Base-by-base conservation (phyloP, 2,113 vertebrate species). In the Trochalopteron elliotii region DNA sequence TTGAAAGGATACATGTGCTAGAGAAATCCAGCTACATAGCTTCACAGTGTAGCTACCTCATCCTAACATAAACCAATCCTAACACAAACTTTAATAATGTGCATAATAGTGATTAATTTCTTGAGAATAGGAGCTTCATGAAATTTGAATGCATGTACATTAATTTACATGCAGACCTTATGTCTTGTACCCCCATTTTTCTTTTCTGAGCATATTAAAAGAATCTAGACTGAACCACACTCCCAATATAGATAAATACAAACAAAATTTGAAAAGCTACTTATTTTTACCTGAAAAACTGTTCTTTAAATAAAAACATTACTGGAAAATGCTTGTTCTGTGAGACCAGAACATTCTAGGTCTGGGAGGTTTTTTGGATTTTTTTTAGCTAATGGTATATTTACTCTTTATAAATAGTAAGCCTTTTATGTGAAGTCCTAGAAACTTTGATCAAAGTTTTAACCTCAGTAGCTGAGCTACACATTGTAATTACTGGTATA, bases 251-350 rank as follows among this genome's bases (percentile, higher is more conserved):
- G 31, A 0, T 2, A 83, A 85, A 86, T 52, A 35, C 3, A 65
- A 80, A 75, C 13, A 56, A 65, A 72, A 65, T 39, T 39, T 69
- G 25, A 69, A 91, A 94, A 86, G 49, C 60, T 94, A 59, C 53
- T 94, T 96, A 78, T 68, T 89, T 83, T 94, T 91, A 87, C 28
- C 68, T 61, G 68, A 69, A 78, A 85, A 89, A 49, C 1, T 79
- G 31, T 79, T 87, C 18, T 68, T 69, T 55, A 42, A 67, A 37
- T 25, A 67, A 33, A 80, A 67, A 12, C 15, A 56, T 45, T 57
- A 47, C 7, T 61, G 69, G 57, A 65, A 94, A 94, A 94, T 74
- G 31, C 63, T 91, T 95, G 22, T 91, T 93, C 35, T 50, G 12
- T 94, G 86, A 96, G 64, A 94, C 64, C 31, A 64, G 47, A 85